Evolutionary conservation across 2,797 vertebrate species (phyloP), one percentile per base, ranked within the genome.

Genomic region (Hoplostethus mediterraneus): DNA sequence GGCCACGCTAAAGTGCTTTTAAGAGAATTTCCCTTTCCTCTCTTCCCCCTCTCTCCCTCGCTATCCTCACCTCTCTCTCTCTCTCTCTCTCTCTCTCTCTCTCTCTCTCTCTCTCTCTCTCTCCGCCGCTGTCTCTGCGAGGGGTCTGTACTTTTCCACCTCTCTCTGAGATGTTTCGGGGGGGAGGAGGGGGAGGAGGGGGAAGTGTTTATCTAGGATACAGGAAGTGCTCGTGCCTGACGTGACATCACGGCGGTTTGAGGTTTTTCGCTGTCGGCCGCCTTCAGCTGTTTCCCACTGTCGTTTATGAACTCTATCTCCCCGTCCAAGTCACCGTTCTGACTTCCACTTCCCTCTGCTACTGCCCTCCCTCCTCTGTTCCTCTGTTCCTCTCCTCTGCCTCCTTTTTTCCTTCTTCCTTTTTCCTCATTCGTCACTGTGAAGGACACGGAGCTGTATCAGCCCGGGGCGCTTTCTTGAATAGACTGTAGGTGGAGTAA

Each of bases 241-340:
- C 9, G 30, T 83, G 75, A 84, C 85, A 66, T 77, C 49, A 49
- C 62, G 82, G 85, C 6, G 81, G 84, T 89, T 76, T 81, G 59
- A 62, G 77, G 33, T 75, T 63, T 52, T 36, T 7, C 21, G 28
- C 67, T 75, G 82, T 89, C 80, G 68, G 63, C 76, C 66, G 76
- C 31, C 40, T 67, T 83, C 86, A 75, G 77, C 71, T 67, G 74
- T 69, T 81, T 73, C 73, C 67, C 30, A 0, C 64, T 71, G 77
- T 71, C 74, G 12, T 69, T 74, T 40, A 57, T 36, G 12, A 63
- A 51, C 51, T 31, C 63, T 80, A 85, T 90, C 82, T 93, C 61
- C 54, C 2, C 4, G 40, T 51, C 73, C 72, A 56, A 73, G 74
- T 76, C 61, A 8, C 40, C 6, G 56, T 48, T 73, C 47, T 30